phyloP scores from a whole-genome alignment of 2,797 vertebrate species.

The Squalus acanthias region DNA sequence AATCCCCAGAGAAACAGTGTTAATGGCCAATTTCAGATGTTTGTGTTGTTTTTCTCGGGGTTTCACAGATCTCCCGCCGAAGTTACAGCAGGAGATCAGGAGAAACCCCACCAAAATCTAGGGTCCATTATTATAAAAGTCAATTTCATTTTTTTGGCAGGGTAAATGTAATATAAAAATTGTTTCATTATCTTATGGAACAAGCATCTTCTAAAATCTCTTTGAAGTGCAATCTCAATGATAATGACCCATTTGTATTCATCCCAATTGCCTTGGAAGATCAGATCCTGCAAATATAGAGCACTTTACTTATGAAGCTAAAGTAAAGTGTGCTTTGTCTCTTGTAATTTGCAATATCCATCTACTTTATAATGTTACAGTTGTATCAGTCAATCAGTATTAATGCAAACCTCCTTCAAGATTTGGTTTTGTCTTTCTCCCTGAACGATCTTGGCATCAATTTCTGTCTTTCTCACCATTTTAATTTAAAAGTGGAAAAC shows the following conservation, averaged over 20 bases:
- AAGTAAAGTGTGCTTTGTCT: not conserved
- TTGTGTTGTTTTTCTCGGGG: not conserved
- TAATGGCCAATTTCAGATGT: not conserved
- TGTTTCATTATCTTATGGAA: not conserved
- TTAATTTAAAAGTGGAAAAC: not conserved
- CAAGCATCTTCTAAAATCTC: not conserved
- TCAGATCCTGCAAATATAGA: not conserved
- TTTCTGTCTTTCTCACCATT: not conserved
- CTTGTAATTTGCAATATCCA: not conserved
- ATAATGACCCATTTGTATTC: not conserved
- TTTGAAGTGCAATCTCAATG: not conserved
- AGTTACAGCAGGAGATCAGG: not conserved
- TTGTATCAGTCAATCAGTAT: not conserved
- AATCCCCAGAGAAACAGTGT: not conserved
- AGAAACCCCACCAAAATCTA: not conserved
- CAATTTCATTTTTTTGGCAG: not conserved
- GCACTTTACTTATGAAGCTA: not conserved
- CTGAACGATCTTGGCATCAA: not conserved
- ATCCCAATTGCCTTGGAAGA: not conserved
- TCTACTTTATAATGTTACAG: not conserved
- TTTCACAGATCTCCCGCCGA: not conserved
- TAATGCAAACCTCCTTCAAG: not conserved
- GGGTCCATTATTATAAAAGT: not conserved
- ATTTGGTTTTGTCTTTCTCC: not conserved
- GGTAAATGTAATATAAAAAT: not conserved